Base-by-base conservation (phyloP, 2,888 invertebrate genomes). In the Cyclophora punctaria region DNA sequence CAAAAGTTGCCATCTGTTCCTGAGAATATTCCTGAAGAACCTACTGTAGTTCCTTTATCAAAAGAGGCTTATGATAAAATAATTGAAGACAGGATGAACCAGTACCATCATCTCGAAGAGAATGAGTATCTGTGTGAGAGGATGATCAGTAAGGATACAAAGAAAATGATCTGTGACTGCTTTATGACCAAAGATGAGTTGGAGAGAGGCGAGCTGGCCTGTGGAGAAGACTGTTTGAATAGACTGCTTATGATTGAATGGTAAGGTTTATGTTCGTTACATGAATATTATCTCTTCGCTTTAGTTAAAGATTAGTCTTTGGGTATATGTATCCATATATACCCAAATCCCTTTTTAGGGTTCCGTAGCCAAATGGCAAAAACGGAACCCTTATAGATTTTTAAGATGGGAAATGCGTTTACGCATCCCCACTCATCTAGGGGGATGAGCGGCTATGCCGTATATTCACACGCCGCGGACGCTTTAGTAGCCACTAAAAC, bases 191-290 rank as follows among this genome's bases (percentile, higher is more conserved):
- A 94, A 73, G 98, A 98, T 63, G 98, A 98, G 73, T 90, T 95
- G 58, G 91, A 92, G 44, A 89, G 93, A 52, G 97, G 96, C 0
- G 95, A 96, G 71, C 80, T 92, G 55, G 97, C 97, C 5, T 99
- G 99, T 78, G 98, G 97, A 0, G 97, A 97, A 71, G 97, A 98
- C 82, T 99, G 99, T 81, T 91, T 99, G 41, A 99, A 99, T 89
- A 92, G 98, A 72, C 90, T 98, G 75, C 92, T 99, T n/a, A 96
- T 98, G 95, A 98, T 99, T 74, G 99, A 99, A 91, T 99, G 97
- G 96, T 96, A 89, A 84, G 20, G 20, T 20, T 20, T 20, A 20
- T 20, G 20, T 20, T 20, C 20, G 2, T 20, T 20, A 20, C 20
- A 20, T 20, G 20, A 20, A 20, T 20, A 20, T 20, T 20, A 20